phyloP scores from a whole-genome alignment of 2,888 invertebrate species.

The Masnerella sp. region DNA sequence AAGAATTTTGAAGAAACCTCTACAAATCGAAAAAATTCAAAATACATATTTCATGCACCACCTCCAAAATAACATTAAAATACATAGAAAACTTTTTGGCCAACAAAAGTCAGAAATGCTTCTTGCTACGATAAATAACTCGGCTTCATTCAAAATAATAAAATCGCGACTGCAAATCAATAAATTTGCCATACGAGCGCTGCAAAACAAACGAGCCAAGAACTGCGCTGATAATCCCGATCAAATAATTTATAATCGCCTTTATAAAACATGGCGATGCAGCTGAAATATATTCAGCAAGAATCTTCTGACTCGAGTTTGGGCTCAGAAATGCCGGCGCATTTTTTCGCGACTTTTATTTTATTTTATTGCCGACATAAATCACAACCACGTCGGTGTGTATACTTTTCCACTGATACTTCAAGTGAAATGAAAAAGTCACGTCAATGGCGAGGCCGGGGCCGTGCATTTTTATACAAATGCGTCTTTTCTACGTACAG shows the following conservation, averaged over 20 bases:
- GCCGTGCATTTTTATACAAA: constrained; percentile 23
- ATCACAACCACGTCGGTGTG: constrained; percentile 5
- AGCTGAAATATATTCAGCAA: constrained; percentile 5
- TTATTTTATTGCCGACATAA: constrained; percentile 14
- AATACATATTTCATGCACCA: too few relatives aligned
- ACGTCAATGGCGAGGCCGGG: constrained; percentile 16
- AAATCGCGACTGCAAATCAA: too few relatives aligned
- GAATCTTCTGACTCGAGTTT: constrained; percentile 9
- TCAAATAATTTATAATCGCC: constrained; percentile 2
- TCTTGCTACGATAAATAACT: too few relatives aligned
- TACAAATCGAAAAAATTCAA: too few relatives aligned
- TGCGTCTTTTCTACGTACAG: constrained; percentile 17
- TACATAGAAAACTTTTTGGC: too few relatives aligned
- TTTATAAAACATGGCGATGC: constrained; percentile 4
- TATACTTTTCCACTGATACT: constrained; percentile 7
- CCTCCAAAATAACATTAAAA: too few relatives aligned
- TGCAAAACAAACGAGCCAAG: too few relatives aligned
- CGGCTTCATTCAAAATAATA: too few relatives aligned
- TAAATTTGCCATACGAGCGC: too few relatives aligned
- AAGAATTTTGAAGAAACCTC: too few relatives aligned
- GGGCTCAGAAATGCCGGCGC: neutral
- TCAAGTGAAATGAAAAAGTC: constrained; percentile 24
- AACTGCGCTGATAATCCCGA: neutral
- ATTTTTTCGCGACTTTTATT: constrained; percentile 15
- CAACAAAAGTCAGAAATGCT: too few relatives aligned